Evolutionary conservation across 2,797 vertebrate species (phyloP).

Genomic region (Micropoecilia bifurca): DNA sequence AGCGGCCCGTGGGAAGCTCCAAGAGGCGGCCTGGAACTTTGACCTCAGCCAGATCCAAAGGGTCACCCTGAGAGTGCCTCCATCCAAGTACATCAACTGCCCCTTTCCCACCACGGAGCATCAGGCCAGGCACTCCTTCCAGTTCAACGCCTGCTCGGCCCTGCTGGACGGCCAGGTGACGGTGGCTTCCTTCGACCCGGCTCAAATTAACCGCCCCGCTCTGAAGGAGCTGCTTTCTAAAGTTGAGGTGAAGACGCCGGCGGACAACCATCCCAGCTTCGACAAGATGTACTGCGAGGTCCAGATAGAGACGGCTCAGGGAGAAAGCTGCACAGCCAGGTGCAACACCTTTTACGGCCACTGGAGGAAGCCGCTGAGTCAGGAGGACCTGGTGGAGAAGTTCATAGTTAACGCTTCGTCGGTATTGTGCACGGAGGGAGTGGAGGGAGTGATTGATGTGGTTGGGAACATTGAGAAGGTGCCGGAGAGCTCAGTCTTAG

Average conservation of each 20-base stretch:
- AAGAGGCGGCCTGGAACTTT: constrained; percentile 40
- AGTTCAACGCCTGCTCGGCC: constrained; percentile 88
- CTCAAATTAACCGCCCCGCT: constrained; percentile 73
- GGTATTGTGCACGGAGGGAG: constrained; percentile 72
- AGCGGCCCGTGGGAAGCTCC: constrained; percentile 79
- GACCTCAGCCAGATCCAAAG: constrained; percentile 75
- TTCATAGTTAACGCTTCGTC: constrained; percentile 83
- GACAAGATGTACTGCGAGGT: constrained; percentile 89
- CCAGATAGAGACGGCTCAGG: constrained; percentile 67
- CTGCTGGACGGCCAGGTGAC: constrained; percentile 86
- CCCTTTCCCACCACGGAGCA: constrained; percentile 87
- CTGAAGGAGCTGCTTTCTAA: constrained; percentile 83
- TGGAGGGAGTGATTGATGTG: constrained; percentile 80
- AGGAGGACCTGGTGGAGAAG: constrained; percentile 86
- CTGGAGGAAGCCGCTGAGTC: constrained; percentile 91
- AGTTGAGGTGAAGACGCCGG: constrained; percentile 82
- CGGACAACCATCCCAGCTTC: constrained; percentile 88
- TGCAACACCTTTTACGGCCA: constrained; percentile 92
- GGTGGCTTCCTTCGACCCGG: constrained; percentile 78
- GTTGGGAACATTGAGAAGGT: constrained; percentile 84
- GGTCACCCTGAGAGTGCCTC: constrained; percentile 85
- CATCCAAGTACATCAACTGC: constrained; percentile 88
- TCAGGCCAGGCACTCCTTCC: constrained; percentile 93
- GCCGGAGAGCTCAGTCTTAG: constrained; percentile 78
- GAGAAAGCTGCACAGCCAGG: constrained; percentile 54